Evolutionary conservation across 2,888 invertebrate genomes (phyloP).

Genomic region (Rugalucina vietnamica): DNA sequence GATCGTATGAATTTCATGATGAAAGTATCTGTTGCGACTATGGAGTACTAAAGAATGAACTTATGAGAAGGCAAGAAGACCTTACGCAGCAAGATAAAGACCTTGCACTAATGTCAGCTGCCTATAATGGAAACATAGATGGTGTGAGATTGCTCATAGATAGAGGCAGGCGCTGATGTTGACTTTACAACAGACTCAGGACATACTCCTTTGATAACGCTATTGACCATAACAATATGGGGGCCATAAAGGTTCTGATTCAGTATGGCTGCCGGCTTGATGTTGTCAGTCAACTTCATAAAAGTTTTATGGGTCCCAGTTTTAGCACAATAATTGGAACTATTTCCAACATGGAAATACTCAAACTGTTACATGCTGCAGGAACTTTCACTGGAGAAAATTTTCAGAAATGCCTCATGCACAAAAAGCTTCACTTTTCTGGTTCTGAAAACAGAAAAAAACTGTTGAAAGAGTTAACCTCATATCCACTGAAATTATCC

Average conservation of each 20-base stretch:
- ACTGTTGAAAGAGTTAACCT: conserved; percentile 22
- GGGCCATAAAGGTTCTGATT: no score
- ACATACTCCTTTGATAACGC: no score
- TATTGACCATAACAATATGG: no score
- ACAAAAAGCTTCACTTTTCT: conserved; percentile 31
- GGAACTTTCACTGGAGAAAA: conserved; percentile 42
- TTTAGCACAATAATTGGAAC: no score
- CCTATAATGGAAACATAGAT: background rate
- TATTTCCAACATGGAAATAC: conserved; percentile 47
- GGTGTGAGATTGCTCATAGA: background rate
- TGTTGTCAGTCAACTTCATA: no score
- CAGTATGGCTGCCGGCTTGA: no score
- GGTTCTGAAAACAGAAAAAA: conserved; percentile 39
- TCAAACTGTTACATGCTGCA: conserved; percentile 49
- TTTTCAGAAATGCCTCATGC: conserved; percentile 8
- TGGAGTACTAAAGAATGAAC: background rate
- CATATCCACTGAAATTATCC: conserved; percentile 35
- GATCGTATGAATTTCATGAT: no score
- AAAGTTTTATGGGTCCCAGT: no score
- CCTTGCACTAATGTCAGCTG: background rate
- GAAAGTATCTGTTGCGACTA: no score
- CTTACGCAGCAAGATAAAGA: background rate
- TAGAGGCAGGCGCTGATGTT: no score
- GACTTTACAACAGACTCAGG: no score
- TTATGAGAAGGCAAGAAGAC: background rate